These are phyloP conservation scores for Cryptus armator DNA, from an alignment of 2,888 invertebrate genomes.

Conservation along the genomic window DNA sequence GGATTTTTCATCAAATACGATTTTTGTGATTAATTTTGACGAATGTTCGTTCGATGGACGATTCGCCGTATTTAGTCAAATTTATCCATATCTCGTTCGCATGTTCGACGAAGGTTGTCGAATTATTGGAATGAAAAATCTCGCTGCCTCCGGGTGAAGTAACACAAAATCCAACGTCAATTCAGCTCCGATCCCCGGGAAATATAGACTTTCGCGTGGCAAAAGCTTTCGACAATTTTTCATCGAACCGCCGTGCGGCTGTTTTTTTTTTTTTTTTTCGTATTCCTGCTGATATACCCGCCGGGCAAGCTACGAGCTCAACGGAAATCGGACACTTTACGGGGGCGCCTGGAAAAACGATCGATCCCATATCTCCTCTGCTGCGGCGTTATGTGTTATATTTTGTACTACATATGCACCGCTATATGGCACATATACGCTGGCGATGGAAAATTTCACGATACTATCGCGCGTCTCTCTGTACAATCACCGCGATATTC, in stretches of 20 bases:
- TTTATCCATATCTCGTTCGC: not conserved
- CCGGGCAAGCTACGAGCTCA: slow-evolving; percentile 45
- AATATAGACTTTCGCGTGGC: slow-evolving; percentile 11
- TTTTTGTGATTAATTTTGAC: no score
- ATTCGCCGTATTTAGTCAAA: not conserved
- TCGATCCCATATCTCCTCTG: slow-evolving; percentile 38
- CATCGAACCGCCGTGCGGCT: slow-evolving; percentile 18
- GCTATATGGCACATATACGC: not conserved
- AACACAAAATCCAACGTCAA: not conserved
- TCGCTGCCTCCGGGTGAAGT: not conserved
- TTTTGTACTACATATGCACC: not conserved
- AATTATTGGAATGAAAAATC: slow-evolving; percentile 51
- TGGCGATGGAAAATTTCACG: not conserved
- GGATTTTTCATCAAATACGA: no score
- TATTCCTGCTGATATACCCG: slow-evolving; percentile 8
- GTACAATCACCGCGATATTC: not conserved
- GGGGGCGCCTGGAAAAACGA: slow-evolving; percentile 28
- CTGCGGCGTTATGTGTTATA: slow-evolving; percentile 1
- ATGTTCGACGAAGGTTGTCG: slow-evolving; percentile 31
- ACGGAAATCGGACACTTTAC: slow-evolving; percentile 55
- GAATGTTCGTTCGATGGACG: no score
- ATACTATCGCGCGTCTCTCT: not conserved
- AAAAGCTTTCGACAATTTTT: slow-evolving; percentile 30
- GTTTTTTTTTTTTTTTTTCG: not conserved
- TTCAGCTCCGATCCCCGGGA: slow-evolving; percentile 39